Base-by-base conservation (phyloP, 2,113 vertebrate genomes). In the Gopherus flavomarginatus region DNA sequence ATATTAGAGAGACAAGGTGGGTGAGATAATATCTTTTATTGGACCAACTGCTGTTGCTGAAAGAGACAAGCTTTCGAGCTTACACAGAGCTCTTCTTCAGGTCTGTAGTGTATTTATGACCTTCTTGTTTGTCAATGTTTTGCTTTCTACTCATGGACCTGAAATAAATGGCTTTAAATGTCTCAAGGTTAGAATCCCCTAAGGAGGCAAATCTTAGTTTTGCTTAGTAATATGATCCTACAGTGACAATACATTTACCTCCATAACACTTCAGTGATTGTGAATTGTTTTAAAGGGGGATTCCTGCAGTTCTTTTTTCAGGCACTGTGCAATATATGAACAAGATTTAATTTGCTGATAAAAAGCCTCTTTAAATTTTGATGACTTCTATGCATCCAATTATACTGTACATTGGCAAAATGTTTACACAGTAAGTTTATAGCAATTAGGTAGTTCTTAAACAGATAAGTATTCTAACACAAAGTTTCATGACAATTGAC, bases 161-260 rank as follows among this genome's bases (percentile, higher is more conserved):
- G 75, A 94, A 93, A 87, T 29, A 85, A 92, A 59, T 81, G 87
- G 93, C 42, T 77, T 82, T 54, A 80, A 88, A 91, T 54, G 5
- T 75, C 80, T 87, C n/a, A 17, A 95, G 75, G 44, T 84, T 89
- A 94, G 69, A 87, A 95, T 93, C 89, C 95, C 59, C 84, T 83
- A 88, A 88, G 69, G 62, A 89, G 88, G 57, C 52, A 92, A 89
- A 95, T 24, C 35, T 93, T 94, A 89, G 44, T 94, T 94, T 69
- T 95, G 75, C 38, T 88, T 77, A 17, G 52, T 84, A 88, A 38
- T 80, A 50, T 35, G 49, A 59, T 78, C 31, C 47, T 22, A 49
- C 38, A 31, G 44, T 49, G 87, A 88, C 57, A 94, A 75, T 50
- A 59, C 81, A 49, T 93, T 87, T 92, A 42, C 77, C 78, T 91